Evolutionary conservation across 2,888 invertebrate genomes (phyloP), one percentile per base, ranked within the genome.

Genomic region (Nebria brevicollis): DNA sequence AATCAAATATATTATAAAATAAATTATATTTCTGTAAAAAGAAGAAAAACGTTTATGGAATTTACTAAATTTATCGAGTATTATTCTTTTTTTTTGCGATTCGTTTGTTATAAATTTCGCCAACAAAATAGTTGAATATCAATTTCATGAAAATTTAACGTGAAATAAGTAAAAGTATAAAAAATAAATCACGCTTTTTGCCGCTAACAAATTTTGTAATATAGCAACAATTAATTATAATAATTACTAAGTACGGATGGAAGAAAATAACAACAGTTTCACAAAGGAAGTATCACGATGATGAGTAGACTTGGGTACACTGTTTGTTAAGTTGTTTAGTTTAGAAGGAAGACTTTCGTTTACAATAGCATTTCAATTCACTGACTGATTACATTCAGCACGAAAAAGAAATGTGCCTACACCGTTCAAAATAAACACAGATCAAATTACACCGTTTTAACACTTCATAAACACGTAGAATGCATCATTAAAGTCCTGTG

Each of bases 211-310:
- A 54, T 54, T 54, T 54, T 54, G 54, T 54, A 54, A 54, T 54
- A 54, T 11, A 13, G 54, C 54, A 13, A 54, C 54, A 54, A 54
- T 54, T 54, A 54, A 54, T 7, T 54, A 54, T 54, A 54, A 54
- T 54, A 54, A 54, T 54, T 54, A 54, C 54, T 6, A 54, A 54
- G 54, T 54, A 54, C 54, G 54, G 54, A 54, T 54, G 54, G 54
- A 54, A 54, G 54, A 54, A 54, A 54, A 54, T 13, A 54, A 54
- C 13, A 54, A 54, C 54, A 54, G 54, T 54, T 13, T 54, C 54
- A 54, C 54, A 54, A 54, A 54, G 54, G 54, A 54, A 54, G 54
- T 54, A 54, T 54, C 54, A 54, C 54, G 54, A 54, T 54, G 54
- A 54, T 54, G 13, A 54, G 54, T 13, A 2, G 54, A 54, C 7